Percentiles rank a stretch among this genome's conserved stretches.
Evolutionary conservation across 2,797 vertebrate genomes (phyloP).

Genomic region (Tokudaia tokunoshimensis): DNA sequence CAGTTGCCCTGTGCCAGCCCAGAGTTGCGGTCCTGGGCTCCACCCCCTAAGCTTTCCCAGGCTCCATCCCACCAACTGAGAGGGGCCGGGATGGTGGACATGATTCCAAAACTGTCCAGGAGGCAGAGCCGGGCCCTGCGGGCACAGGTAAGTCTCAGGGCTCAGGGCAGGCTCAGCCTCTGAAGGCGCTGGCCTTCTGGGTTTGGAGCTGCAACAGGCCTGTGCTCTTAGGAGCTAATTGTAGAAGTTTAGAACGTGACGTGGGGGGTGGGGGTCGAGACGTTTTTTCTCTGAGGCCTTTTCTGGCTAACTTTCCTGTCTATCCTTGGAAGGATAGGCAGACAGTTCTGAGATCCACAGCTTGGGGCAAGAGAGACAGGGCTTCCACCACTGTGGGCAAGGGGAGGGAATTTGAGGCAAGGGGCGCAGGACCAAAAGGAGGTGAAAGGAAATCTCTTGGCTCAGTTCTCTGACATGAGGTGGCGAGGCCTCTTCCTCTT

Average conservation of each 20-base stretch:
- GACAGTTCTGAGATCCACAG: background rate
- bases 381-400: background rate
- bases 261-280: background rate
- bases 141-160: conserved; percentile 66
- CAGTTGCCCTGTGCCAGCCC: conserved; percentile 65
- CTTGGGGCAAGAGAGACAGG: background rate
- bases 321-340: background rate
- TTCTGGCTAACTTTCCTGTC: background rate
- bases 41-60: conserved; percentile 67
- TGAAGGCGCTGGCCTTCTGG: background rate
- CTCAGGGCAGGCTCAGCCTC: background rate
- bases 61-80: conserved; percentile 14
- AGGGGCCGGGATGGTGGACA: conserved; percentile 76
- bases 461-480: background rate
- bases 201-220: background rate
- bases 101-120: conserved; percentile 72
- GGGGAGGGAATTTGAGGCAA: background rate
- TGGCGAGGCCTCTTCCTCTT: conserved; percentile 51
- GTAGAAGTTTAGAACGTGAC: background rate
- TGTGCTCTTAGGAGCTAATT: background rate
- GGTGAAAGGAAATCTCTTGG: background rate
- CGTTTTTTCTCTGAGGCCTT: background rate
- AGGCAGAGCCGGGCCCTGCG: conserved; percentile 62
- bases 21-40: conserved; percentile 60
- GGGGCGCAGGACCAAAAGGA: background rate